Base-by-base conservation (phyloP, 1,140 invertebrate genomes). In the Samia ricini region DNA sequence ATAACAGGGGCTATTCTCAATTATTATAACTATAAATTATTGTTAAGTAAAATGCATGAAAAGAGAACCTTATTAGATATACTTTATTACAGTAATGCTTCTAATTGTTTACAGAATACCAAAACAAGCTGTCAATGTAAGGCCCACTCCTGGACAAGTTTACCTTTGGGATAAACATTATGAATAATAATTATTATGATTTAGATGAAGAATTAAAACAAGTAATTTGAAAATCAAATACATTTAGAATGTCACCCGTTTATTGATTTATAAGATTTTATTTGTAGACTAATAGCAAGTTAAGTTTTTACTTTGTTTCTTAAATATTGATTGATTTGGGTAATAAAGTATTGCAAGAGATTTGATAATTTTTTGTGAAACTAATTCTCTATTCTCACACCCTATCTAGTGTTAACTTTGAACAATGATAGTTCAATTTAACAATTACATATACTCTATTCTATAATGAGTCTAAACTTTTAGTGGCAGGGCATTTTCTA, bases 161-260 rank as follows among this genome's bases (percentile, higher is more conserved):
- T 92, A 89, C 66, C 71, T 76, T 8, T 94, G 93, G 93, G 93
- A 94, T 64, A 83, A 89, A 60, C 90, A 91, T 66, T 83, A 89
- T 74, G 42, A 65, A 58, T 63, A 57, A 56, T n/a, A n/a, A 59
- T 5, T 36, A 57, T 42, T n/a, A 20, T 36, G 3, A 23, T 23
- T 50, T 42, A 42, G 33, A 36, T 36, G 33, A 36, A 5, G 10
- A 36, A 42, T 42, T 42, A 42, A 3, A 42, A 12, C 8, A 42
- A 15, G 15, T 59, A 50, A 24, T 42, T 59, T 59, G 24, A 49
- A 50, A 49, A 59, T 49, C 5, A 58, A 21, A 10, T 24, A 59
- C 24, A 26, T 57, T 10, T 42, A 42, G 33, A 42, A 15, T 42
- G 4, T 15, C 1, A 42, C 0, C 8, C n/a, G 10, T 42, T 42